Evolutionary conservation across 2,113 vertebrate species (phyloP), one percentile per base, ranked within the genome.

Genomic region (Prunella himalayana): DNA sequence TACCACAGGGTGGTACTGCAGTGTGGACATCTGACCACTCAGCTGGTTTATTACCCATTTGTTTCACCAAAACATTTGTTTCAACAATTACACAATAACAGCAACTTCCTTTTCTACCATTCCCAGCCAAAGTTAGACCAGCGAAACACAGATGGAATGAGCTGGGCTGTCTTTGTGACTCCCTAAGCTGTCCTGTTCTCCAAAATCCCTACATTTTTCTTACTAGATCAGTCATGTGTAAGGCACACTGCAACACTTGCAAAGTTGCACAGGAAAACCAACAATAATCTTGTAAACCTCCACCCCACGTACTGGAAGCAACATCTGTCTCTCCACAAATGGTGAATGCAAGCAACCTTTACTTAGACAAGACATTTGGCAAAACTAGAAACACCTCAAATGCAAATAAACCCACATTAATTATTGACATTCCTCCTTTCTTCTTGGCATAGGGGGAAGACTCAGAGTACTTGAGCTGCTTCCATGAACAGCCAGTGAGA

Each of bases 11-110:
- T 16, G 7, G 13, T 53, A 54, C 28, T 41, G 37, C n/a, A 85
- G 1, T 11, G 8, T 3, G n/a, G 75, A 69, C 61, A 85, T 22
- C 73, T 91, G 70, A 41, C 8, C 0, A 2, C 44, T 76, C 90
- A 91, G 37, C 27, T 85, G n/a, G 22, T 41, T 25, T 70, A 75
- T 35, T 42, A 87, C 15, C 33, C 39, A 18, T 85, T 87, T 85
- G 66, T 90, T 90, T 85, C 79, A 87, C 51, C 65, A 76, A 47
- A 65, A 59, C 37, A 37, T 37, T 37, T 37, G 37, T 37, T 37
- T 37, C 37, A 37, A 71, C 9, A 90, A 77, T 47, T 51, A 80
- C 59, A 82, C 44, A 89, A 64, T n/a, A 45, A 86, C 70, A 95
- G 75, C 44, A 85, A 64, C 42, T 61, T 72, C 77, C 50, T 45